Conservation (phyloP, 2,888 invertebrate genomes). For the Aleiodes testaceus region DNA sequence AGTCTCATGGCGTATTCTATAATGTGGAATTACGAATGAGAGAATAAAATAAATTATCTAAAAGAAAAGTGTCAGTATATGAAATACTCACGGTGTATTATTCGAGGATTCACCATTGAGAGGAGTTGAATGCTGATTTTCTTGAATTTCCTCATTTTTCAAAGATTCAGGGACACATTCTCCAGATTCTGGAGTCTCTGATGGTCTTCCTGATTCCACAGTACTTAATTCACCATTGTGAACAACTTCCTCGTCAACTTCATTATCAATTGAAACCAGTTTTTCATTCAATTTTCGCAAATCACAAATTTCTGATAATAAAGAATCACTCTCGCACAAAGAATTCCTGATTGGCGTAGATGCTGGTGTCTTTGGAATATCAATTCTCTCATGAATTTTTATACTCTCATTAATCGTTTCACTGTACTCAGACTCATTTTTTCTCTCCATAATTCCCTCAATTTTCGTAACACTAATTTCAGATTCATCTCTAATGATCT, state of each 20-base stretch:
- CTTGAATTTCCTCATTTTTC: not conserved
- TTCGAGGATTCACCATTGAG: not conserved
- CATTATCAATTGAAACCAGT: slow-evolving; percentile 47
- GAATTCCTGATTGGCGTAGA: slow-evolving; percentile 52
- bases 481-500: not conserved
- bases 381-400: slow-evolving; percentile 30
- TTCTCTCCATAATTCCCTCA: not conserved
- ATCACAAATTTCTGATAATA: slow-evolving; percentile 26
- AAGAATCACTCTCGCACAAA: slow-evolving; percentile 37
- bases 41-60: slow-evolving; percentile 13
- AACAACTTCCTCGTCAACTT: slow-evolving; percentile 4
- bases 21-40: slow-evolving; percentile 38
- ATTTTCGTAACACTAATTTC: slow-evolving; percentile 12
- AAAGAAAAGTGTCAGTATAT: not conserved
- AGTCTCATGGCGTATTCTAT: slow-evolving; percentile 59
- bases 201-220: not conserved
- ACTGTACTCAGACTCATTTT: not conserved
- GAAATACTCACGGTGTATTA: not conserved
- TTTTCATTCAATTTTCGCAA: slow-evolving; percentile 38
- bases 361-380: slow-evolving; percentile 53
- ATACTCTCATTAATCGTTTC: not conserved
- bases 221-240: not conserved
- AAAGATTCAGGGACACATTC: not conserved
- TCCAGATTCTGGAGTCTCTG: not conserved
- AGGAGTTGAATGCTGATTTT: not conserved